Conservation (phyloP, 2,113 vertebrate genomes). For the Elachura formosa region DNA sequence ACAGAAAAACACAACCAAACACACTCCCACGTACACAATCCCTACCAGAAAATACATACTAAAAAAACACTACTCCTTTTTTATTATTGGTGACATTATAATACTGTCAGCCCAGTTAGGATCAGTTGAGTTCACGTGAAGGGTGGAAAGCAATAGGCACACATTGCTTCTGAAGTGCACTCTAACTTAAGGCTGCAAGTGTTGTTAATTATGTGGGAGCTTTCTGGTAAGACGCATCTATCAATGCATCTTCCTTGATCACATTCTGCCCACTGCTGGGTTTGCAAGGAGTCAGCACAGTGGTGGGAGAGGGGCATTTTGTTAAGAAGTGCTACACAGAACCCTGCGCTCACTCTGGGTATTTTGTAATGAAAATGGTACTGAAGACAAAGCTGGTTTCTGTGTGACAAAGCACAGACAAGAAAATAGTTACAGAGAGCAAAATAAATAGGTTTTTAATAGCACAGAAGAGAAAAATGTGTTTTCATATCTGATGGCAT, state of each 20-base stretch:
- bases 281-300: neutral
- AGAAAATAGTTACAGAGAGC: neutral
- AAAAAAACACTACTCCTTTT: neutral
- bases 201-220: neutral
- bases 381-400: neutral
- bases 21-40: neutral
- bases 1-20: neutral
- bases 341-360: neutral
- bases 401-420: fast-evolving
- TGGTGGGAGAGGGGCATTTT: neutral
- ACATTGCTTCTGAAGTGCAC: fast-evolving
- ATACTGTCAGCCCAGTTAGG: neutral
- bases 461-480: neutral
- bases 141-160: neutral
- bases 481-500: fast-evolving
- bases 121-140: fast-evolving
- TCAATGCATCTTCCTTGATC: neutral
- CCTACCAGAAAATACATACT: neutral
- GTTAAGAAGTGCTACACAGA: neutral
- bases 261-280: slow-evolving; percentile 24
- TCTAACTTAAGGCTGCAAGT: neutral
- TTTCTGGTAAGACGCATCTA: neutral
- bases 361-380: neutral
- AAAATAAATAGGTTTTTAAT: neutral
- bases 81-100: neutral